Conservation (phyloP, 2,113 vertebrate species). For the Gobiocypris rarus region DNA sequence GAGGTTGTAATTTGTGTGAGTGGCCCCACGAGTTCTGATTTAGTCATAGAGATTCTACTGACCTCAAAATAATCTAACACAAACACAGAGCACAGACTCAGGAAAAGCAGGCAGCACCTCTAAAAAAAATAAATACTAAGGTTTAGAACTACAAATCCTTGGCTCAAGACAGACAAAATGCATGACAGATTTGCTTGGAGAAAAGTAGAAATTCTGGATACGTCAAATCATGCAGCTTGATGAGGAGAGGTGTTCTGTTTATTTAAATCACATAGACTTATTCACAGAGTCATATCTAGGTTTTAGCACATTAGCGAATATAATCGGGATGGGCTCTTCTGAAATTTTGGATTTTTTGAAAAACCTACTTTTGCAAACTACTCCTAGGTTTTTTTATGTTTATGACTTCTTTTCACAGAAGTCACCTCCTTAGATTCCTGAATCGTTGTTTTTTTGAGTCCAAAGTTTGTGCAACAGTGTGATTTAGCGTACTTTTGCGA, state of each 20-base stretch:
- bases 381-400: too few species aligned
- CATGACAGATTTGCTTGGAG: too few species aligned
- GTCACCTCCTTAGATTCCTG: too few species aligned
- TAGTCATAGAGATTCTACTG: constrained; percentile 1
- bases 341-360: neutral
- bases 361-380: too few species aligned
- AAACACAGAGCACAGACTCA: constrained; percentile 32
- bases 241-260: neutral
- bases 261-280: neutral
- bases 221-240: neutral
- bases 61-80: constrained; percentile 34
- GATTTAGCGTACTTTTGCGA: too few species aligned
- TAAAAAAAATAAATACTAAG: neutral
- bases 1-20: constrained; percentile 59
- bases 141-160: neutral
- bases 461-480: too few species aligned
- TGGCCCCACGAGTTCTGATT: constrained; percentile 50
- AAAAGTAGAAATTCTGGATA: neutral
- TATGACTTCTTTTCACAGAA: too few species aligned
- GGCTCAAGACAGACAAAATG: too few species aligned
- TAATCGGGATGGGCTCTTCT: neutral
- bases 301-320: neutral
- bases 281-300: neutral
- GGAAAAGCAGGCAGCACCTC: neutral
- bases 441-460: too few species aligned